A percentile compares a stretch with the other conserved stretches of the same genome.
phyloP scores from a whole-genome alignment of 2,888 invertebrate species.

The Frankliniella fusca region DNA sequence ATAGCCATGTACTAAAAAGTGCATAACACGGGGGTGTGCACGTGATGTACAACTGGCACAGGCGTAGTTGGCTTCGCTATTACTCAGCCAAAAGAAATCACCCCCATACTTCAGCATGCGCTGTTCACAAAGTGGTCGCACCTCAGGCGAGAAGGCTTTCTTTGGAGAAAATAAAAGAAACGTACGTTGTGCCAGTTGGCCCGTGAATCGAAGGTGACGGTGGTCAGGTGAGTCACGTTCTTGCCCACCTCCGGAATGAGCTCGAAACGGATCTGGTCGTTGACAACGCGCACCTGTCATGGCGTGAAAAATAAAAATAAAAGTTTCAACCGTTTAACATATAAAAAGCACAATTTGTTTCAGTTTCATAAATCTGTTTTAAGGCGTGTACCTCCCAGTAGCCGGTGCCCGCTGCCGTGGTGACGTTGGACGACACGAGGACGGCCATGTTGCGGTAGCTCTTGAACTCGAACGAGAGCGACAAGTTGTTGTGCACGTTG shows the following conservation, averaged over 20 bases:
- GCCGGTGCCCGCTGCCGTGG: constrained; percentile 62
- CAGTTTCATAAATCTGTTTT: not conserved
- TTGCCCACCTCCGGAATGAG: constrained; percentile 68
- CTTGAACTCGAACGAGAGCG: constrained; percentile 81
- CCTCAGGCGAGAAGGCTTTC: not conserved
- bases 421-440: constrained; percentile 77
- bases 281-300: constrained; percentile 67
- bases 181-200: constrained; percentile 73
- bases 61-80: too few species aligned
- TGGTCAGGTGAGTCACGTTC: constrained; percentile 70
- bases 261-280: constrained; percentile 81
- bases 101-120: too few species aligned
- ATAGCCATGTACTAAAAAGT: too few species aligned
- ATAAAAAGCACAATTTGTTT: too few species aligned
- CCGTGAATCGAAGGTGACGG: constrained; percentile 72
- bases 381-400: constrained; percentile 72
- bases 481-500: constrained; percentile 63
- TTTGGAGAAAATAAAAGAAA: constrained; percentile 27
- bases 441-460: constrained; percentile 78
- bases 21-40: too few species aligned
- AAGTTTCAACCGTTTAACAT: too few species aligned
- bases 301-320: not conserved
- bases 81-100: too few species aligned
- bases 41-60: too few species aligned
- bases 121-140: too few species aligned